Evolutionary conservation across 2,797 vertebrate genomes (phyloP), one percentile per base, ranked within the genome.

Genomic region (Harpia harpyja): DNA sequence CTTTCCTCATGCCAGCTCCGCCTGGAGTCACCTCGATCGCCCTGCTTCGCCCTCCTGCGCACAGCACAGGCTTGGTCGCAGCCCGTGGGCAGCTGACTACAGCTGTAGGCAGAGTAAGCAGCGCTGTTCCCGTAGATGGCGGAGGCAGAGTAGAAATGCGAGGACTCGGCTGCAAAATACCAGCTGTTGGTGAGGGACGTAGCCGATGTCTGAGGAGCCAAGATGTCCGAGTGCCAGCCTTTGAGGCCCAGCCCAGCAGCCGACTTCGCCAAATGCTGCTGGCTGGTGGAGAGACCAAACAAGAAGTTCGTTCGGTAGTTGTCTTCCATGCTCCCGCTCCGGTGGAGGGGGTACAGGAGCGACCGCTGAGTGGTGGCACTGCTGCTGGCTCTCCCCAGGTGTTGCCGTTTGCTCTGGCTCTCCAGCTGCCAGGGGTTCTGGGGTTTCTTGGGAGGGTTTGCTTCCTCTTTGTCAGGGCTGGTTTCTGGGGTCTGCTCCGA

Each of bases 1-100:
- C 99, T 99, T 94, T 99, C 99, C 61, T 99, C 99, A 0, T 99
- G 99, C 99, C 99, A 99, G 97, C 99, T 99, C 39, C 99, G 97
- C 87, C 99, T 97, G 0, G 99, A 99, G 98, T 99, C 99, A 0
- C 99, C 98, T 1, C 98, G 97, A 74, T 99, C 98, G 0, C 98
- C 97, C 1, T 98, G 98, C 91, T 98, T 98, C 32, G 98, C 98
- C 63, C 99, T 97, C 70, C 99, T 96, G 91, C 98, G 98, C 89
- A 99, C 99, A 0, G 98, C 98, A 30, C 98, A 97, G 70, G 97
- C 95, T 3, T 96, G 98, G 46, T 98, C 98, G 0, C 97, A 95
- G 77, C 97, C 97, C 0, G 98, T 97, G 82, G 98, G 98, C 76
- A 99, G 98, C 90, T 98, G 98, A 17, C 98, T 84, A n/a, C 99